Base-by-base conservation (phyloP, 2,797 vertebrate genomes). In the Coregonus suidteri region DNA sequence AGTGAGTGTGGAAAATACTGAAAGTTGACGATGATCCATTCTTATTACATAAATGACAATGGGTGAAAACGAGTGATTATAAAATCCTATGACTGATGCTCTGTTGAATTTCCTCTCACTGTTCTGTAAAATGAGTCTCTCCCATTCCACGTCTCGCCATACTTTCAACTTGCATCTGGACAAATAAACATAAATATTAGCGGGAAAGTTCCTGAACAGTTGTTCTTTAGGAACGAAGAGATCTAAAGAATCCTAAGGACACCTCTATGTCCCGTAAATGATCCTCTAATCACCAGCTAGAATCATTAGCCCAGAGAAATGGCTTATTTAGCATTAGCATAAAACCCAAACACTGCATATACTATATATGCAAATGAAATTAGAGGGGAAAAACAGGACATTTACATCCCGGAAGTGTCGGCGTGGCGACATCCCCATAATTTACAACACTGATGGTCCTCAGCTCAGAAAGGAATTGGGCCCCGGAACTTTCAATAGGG, bases 281-380 rank as follows among this genome's bases (percentile, higher is more conserved):
- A 90, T 90, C 88, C 84, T 84, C 83, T 91, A 87, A 91, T 81
- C 79, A 68, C 84, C 82, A 72, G 87, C 79, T 81, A 47, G 71
- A 82, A 77, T 75, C 82, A 47, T 71, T 71, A 71, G 71, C 75
- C 37, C 14, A 74, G 25, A 9, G 51, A 30, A 78, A 65, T n/a
- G 79, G 84, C 73, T 86, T 88, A 86, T 88, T 91, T 85, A 84
- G 83, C 85, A 89, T 89, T 89, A 87, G 86, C 90, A 92, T 90
- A 87, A 87, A 91, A 73, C 67, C 47, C 65, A 77, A 89, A 90
- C 82, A 74, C 74, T 78, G 47, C 80, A 80, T 82, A 87, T 84
- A 54, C 37, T 31, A 86, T 87, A 86, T 88, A 90, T 91, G 83
- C 81, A 88, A 87, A 90, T 92, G 77, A 90, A 54, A 41, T 77